These are phyloP conservation scores for Phytoseiulus persimilis DNA, from an alignment of 2,888 invertebrate species.

Conservation along the genomic window DNA sequence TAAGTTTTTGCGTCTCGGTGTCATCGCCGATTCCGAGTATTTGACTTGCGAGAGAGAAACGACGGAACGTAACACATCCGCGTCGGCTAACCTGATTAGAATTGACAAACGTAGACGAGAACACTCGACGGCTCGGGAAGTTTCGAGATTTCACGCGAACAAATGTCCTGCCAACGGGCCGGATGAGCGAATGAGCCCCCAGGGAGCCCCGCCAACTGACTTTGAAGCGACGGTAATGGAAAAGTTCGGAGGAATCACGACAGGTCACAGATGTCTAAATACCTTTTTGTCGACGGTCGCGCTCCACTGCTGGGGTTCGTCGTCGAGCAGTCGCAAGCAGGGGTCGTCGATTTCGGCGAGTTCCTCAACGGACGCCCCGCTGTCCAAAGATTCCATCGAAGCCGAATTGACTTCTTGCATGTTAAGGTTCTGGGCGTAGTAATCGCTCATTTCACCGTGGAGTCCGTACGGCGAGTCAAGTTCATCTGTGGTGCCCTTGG, in stretches of 20 bases:
- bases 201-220: too few relatives aligned
- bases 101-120: too few relatives aligned
- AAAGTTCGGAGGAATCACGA: too few relatives aligned
- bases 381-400: constrained; percentile 51
- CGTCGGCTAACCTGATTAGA: not conserved
- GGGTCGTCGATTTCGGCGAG: constrained; percentile 67
- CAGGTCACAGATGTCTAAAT: not conserved
- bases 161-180: too few relatives aligned
- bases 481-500: constrained; percentile 29
- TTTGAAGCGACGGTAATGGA: too few relatives aligned
- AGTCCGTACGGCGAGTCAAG: constrained; percentile 35
- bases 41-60: not conserved
- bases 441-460: constrained; percentile 10
- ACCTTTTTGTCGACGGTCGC: constrained; percentile 75
- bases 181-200: too few relatives aligned
- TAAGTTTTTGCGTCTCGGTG: not conserved
- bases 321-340: constrained; percentile 66
- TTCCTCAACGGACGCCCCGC: constrained; percentile 46
- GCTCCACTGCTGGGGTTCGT: constrained; percentile 88
- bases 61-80: not conserved
- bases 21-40: not conserved
- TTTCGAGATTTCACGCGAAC: too few relatives aligned
- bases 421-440: constrained; percentile 44
- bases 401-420: constrained; percentile 50
- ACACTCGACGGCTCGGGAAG: too few relatives aligned